Evolutionary conservation across 92 coral and sea anemone genomes (phyloP).

Genomic region (Epizoanthus illoricatus): DNA sequence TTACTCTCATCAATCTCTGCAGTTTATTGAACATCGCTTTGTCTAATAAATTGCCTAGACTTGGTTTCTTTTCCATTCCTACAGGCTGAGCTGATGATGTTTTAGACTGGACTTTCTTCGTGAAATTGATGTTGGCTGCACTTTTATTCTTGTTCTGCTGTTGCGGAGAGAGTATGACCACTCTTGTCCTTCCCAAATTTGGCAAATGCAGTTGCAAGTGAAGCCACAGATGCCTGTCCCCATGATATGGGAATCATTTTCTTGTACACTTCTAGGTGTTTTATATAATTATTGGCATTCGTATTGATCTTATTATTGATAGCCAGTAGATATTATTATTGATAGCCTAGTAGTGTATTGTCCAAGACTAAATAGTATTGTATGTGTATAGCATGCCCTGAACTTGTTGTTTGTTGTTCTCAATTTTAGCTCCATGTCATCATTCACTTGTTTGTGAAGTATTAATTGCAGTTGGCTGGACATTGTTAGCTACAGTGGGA

Average conservation of each 20-base stretch:
- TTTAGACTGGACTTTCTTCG: conserved; percentile 42
- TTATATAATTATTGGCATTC: neutral
- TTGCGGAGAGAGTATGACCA: conserved; percentile 38
- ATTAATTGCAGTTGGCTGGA: neutral
- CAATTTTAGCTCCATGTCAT: conserved; percentile 50
- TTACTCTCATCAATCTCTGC: conserved; percentile 20
- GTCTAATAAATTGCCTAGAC: conserved; percentile 2
- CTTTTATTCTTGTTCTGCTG: conserved; percentile 30
- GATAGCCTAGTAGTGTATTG: too few species aligned
- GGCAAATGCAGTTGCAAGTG: conserved; percentile 49
- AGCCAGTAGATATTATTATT: too few species aligned
- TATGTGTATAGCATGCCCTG: conserved; percentile 25
- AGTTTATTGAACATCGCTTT: conserved; percentile 1
- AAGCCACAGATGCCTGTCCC: conserved; percentile 42
- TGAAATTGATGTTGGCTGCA: conserved; percentile 53
- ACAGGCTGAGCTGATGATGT: conserved; percentile 38
- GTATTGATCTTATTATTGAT: too few species aligned
- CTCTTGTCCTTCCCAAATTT: conserved; percentile 42
- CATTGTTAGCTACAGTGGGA: too few species aligned
- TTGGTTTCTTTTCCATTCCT: too few species aligned
- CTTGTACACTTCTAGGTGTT: conserved; percentile 31
- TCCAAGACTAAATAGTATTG: too few species aligned
- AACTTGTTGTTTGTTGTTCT: conserved; percentile 48
- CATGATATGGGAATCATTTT: conserved; percentile 25
- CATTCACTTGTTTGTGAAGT: conserved; percentile 47